phyloP scores from a whole-genome alignment of 2,888 invertebrate species.

The Lathronympha strigana region DNA sequence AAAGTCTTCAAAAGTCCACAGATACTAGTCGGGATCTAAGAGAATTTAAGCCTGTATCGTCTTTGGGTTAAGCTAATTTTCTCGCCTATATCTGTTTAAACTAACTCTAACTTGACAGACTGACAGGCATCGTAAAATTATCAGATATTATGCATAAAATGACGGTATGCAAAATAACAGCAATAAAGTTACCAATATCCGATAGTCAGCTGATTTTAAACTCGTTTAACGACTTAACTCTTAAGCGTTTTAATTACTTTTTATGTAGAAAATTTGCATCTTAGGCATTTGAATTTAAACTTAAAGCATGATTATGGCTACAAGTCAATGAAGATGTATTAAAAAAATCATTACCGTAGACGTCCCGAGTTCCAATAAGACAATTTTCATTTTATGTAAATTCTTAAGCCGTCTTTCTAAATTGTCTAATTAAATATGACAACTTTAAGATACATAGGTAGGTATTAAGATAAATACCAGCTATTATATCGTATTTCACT shows the following conservation, averaged over 20 bases:
- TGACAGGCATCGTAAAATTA: neutral
- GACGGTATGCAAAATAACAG: neutral
- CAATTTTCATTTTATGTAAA: neutral
- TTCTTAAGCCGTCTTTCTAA: neutral
- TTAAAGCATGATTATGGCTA: no score
- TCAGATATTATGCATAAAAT: slow-evolving; percentile 1
- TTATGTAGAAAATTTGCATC: neutral
- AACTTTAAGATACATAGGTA: neutral
- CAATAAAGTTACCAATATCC: neutral
- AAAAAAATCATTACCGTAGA: no score
- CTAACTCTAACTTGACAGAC: neutral
- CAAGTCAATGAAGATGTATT: no score
- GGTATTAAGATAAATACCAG: slow-evolving; percentile 17
- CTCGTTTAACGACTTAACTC: neutral
- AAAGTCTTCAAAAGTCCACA: no score
- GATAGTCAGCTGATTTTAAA: neutral
- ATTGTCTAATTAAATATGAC: neutral
- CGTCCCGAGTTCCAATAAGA: neutral
- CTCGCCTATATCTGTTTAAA: neutral
- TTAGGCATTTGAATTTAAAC: no score
- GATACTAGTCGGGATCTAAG: no score
- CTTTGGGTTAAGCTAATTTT: no score
- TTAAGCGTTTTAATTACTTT: neutral
- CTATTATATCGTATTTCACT: slow-evolving; percentile 26
- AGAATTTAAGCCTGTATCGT: no score